Evolutionary conservation across 2,797 vertebrate genomes (phyloP).

Genomic region (Trichosurus vulpecula): DNA sequence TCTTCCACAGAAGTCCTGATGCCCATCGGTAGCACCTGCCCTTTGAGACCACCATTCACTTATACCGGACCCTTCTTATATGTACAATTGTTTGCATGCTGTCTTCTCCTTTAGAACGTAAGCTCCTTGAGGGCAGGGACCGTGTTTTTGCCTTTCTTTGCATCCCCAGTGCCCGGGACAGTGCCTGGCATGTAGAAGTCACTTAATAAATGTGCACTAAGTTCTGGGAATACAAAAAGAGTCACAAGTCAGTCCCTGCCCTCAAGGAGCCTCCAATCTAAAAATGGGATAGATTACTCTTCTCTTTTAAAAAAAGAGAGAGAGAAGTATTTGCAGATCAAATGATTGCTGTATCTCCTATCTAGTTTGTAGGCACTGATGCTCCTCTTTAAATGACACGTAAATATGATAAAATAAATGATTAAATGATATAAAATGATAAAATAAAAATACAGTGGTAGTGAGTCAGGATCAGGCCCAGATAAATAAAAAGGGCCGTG

Average conservation of each 20-base stretch:
- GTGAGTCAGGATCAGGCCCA: background rate
- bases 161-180: background rate
- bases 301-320: background rate
- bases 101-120: background rate
- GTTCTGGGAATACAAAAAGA: background rate
- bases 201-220: background rate
- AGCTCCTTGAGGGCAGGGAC: background rate
- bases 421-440: too few species aligned
- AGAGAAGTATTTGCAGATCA: background rate
- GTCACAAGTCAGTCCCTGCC: background rate
- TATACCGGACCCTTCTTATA: background rate
- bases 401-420: too few species aligned
- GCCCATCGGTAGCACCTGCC: background rate
- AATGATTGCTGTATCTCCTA: background rate
- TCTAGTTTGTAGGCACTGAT: background rate
- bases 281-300: background rate
- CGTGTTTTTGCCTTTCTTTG: background rate
- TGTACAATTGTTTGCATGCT: background rate
- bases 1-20: background rate
- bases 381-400: background rate
- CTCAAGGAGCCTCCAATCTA: background rate
- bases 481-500: background rate
- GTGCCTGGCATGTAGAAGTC: background rate
- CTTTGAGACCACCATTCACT: background rate
- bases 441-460: background rate